Conservation (phyloP, 1,140 invertebrate genomes). For the Physella acuta region DNA sequence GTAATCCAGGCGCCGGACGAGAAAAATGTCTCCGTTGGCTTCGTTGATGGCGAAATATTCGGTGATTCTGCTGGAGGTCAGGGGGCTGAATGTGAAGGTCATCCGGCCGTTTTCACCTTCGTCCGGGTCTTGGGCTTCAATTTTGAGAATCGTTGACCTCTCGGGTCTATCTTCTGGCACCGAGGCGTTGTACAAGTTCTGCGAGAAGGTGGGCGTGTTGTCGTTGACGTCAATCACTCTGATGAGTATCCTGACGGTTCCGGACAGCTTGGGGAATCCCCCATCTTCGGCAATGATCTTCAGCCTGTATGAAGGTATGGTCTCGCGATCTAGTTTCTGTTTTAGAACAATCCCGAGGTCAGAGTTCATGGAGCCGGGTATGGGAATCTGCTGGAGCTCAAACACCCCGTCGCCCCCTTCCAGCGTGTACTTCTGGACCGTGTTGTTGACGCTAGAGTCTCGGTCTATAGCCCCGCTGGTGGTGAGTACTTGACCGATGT, state of each 20-base stretch:
- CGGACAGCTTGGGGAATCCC: constrained; percentile 84
- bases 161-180: constrained; percentile 82
- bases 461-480: constrained; percentile 58
- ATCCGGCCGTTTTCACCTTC: constrained; percentile 89
- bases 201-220: constrained; percentile 81
- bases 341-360: constrained; percentile 44
- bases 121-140: constrained; percentile 84
- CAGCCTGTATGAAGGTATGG: constrained; percentile 84
- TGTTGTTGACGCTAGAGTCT: constrained; percentile 67
- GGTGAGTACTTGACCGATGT: constrained; percentile 68
- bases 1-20: constrained; percentile 41
- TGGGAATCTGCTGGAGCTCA: constrained; percentile 39
- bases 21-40: constrained; percentile 37
- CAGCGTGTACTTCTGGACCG: constrained; percentile 43
- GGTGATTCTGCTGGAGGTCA: constrained; percentile 39
- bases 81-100: constrained; percentile 72
- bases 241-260: constrained; percentile 82
- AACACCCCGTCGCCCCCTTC: constrained; percentile 47
- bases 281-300: constrained; percentile 86
- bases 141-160: constrained; percentile 70
- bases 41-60: constrained; percentile 44
- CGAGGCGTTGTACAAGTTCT: constrained; percentile 68
- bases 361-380: constrained; percentile 34
- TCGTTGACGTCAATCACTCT: constrained; percentile 96
- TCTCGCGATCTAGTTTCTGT: constrained; percentile 77